Evolutionary conservation across 2,888 invertebrate genomes (phyloP).

Genomic region (Julus scandinavius): DNA sequence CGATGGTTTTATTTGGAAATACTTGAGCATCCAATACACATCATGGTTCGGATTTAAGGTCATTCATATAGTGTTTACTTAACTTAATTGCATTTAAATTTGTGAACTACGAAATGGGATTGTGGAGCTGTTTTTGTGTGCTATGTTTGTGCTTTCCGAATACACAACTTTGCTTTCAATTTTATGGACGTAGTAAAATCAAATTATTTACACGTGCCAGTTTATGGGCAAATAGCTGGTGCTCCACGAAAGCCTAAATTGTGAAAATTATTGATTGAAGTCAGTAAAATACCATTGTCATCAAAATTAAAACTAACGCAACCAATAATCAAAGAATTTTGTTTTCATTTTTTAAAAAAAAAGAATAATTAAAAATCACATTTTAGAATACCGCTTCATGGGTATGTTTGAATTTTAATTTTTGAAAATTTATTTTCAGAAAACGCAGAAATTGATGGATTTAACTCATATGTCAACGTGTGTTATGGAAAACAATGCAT

Average conservation of each 20-base stretch:
- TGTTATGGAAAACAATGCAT: neutral
- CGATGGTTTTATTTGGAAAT: neutral
- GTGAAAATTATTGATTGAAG: too few species aligned
- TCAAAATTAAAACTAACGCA: too few species aligned
- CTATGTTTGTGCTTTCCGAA: neutral
- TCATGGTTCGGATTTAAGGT: neutral
- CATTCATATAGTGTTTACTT: neutral
- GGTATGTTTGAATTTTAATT: neutral
- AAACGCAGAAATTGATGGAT: neutral
- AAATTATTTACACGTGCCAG: neutral
- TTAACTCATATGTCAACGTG: neutral
- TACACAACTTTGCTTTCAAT: neutral
- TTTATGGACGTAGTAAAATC: neutral
- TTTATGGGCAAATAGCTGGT: neutral
- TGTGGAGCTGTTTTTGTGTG: neutral
- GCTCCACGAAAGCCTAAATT: too few species aligned
- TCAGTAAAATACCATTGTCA: too few species aligned
- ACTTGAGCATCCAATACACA: neutral
- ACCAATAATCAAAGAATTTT: too few species aligned
- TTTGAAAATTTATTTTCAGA: neutral
- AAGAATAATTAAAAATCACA: too few species aligned
- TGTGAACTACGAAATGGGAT: neutral
- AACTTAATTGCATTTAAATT: constrained; percentile 5
- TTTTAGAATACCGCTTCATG: too few species aligned
- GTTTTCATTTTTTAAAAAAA: too few species aligned